Evolutionary conservation across 2,797 vertebrate genomes (phyloP).

Genomic region (Xenopus petersii): DNA sequence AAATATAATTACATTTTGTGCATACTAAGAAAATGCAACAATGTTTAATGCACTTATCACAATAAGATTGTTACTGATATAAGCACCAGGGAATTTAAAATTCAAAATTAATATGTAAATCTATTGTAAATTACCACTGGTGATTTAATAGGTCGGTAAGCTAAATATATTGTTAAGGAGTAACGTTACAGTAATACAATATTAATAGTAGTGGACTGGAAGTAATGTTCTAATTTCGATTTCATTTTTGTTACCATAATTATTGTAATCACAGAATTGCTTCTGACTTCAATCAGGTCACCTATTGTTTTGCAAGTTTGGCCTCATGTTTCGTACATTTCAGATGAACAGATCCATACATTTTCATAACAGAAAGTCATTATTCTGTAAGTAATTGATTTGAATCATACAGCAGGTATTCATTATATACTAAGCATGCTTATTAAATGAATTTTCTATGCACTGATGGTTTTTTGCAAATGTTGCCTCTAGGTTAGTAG

Average conservation of each 20-base stretch:
- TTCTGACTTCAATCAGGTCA: not conserved
- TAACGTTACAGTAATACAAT: conserved; percentile 1
- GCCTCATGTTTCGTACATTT: too few species aligned
- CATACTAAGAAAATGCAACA: conserved; percentile 12
- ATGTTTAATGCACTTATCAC: conserved; percentile 32
- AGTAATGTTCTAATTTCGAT: not conserved
- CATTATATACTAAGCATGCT: too few species aligned
- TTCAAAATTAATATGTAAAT: conserved; percentile 30
- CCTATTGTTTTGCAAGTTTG: not conserved
- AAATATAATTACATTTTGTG: conserved; percentile 33
- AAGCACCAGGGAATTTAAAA: conserved; percentile 35
- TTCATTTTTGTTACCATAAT: not conserved
- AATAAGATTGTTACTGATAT: conserved; percentile 15
- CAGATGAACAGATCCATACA: too few species aligned
- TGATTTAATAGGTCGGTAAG: conserved; percentile 8
- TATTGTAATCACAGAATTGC: not conserved
- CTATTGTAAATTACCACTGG: conserved; percentile 5
- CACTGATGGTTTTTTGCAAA: too few species aligned
- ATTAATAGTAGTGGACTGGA: not conserved
- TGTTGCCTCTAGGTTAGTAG: too few species aligned
- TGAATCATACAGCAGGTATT: too few species aligned
- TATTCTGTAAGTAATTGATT: too few species aligned
- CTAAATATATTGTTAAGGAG: conserved; percentile 10
- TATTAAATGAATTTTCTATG: too few species aligned
- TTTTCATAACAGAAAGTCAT: too few species aligned